phyloP scores from a whole-genome alignment of 2,888 invertebrate species.

The Exocentrus adspersus region DNA sequence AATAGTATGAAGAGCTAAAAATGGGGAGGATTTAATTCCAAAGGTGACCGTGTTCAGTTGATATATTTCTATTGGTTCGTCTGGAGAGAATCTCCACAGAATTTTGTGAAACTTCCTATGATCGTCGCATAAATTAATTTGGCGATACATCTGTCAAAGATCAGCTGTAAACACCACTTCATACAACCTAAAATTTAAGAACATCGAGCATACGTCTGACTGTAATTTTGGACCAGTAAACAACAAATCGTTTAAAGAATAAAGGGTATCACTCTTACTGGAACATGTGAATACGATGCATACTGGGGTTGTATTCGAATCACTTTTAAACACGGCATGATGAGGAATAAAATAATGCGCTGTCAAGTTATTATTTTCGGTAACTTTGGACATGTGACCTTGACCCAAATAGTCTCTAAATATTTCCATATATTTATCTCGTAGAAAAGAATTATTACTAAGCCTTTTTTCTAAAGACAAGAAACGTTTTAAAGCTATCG shows the following conservation, averaged over 20 bases:
- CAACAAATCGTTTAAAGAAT: conserved; percentile 5
- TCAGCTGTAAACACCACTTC: conserved; percentile 2
- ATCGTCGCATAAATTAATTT: conserved; percentile 1
- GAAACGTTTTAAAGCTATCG: background rate
- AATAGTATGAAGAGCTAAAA: background rate
- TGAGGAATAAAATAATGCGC: background rate
- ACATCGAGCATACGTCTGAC: conserved; percentile 5
- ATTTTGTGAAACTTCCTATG: conserved; percentile 4
- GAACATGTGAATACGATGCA: background rate
- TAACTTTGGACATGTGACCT: background rate
- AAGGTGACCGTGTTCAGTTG: background rate
- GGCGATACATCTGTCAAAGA: conserved; percentile 4
- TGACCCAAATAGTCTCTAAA: background rate
- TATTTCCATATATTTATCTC: background rate
- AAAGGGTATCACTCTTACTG: background rate
- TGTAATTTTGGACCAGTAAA: background rate
- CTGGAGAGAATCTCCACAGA: background rate
- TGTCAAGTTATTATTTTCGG: background rate
- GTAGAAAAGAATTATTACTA: background rate
- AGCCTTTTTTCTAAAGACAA: background rate
- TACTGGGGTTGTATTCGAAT: background rate
- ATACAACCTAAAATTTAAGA: conserved; percentile 5
- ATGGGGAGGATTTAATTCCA: conserved; percentile 3
- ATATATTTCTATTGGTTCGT: conserved; percentile 3
- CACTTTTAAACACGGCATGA: conserved; percentile 1